phyloP scores from a whole-genome alignment of 2,113 vertebrate species.

The Toxostoma redivivum region DNA sequence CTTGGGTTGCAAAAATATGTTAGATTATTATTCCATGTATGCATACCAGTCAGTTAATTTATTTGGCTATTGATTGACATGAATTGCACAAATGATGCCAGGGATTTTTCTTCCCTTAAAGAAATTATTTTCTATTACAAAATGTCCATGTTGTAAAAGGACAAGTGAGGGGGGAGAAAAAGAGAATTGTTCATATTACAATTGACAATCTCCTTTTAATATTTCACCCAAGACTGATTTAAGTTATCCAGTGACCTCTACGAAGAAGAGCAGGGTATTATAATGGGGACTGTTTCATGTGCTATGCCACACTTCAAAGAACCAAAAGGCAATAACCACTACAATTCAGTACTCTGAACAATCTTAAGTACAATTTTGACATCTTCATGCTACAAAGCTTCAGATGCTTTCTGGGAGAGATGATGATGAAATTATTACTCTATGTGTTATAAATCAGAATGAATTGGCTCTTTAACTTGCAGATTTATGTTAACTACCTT shows the following conservation, averaged over 20 bases:
- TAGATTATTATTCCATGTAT: conserved; percentile 71
- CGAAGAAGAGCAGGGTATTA: background rate
- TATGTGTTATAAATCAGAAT: conserved; percentile 68
- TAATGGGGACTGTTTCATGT: conserved; percentile 33
- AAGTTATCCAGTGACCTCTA: conserved; percentile 59
- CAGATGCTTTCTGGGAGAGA: conserved; percentile 50
- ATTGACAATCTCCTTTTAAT: conserved; percentile 65
- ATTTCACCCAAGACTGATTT: conserved; percentile 60
- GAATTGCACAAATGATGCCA: conserved; percentile 45
- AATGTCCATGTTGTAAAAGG: conserved; percentile 56
- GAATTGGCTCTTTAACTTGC: conserved; percentile 71
- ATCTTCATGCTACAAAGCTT: conserved; percentile 55
- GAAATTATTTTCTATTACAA: conserved; percentile 35
- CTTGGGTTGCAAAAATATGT: conserved; percentile 64
- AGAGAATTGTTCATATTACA: conserved; percentile 34
- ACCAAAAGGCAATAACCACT: conserved; percentile 42
- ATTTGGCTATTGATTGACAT: conserved; percentile 60
- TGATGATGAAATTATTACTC: conserved; percentile 61
- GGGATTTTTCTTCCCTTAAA: conserved; percentile 37
- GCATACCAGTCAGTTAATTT: conserved; percentile 55
- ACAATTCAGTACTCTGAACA: conserved; percentile 9
- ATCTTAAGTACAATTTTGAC: conserved; percentile 57
- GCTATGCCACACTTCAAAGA: conserved; percentile 7
- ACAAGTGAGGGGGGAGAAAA: background rate
- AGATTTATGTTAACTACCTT: conserved; percentile 77